Evolutionary conservation across 2,113 vertebrate species (phyloP).

Genomic region (Oxyruncus cristatus): DNA sequence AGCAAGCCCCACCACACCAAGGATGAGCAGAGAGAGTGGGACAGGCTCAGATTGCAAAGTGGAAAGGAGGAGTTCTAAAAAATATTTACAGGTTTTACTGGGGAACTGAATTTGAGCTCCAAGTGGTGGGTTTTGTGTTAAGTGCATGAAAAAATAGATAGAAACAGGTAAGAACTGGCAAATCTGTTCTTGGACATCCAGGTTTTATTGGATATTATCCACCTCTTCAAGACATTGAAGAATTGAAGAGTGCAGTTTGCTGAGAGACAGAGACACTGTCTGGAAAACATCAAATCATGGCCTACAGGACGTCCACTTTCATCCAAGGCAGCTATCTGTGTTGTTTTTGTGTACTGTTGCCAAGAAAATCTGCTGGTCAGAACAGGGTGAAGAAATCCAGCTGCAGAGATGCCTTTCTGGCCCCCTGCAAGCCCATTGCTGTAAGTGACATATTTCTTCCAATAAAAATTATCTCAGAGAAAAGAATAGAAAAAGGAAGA

Average conservation of each 20-base stretch:
- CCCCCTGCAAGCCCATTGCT: not conserved
- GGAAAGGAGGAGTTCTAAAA: not conserved
- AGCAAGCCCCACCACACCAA: not conserved
- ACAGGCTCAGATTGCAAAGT: not conserved
- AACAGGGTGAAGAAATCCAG: not conserved
- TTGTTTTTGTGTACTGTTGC: not conserved
- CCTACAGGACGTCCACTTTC: not conserved
- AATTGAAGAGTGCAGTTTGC: not conserved
- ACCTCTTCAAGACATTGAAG: not conserved
- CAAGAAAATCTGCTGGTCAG: not conserved
- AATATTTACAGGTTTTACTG: not conserved
- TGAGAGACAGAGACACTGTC: not conserved
- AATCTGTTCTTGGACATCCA: not conserved
- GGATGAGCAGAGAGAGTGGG: not conserved
- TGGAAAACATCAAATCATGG: not conserved
- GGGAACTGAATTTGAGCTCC: not conserved
- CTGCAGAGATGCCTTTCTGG: not conserved
- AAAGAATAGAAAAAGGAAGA: not conserved
- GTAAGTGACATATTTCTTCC: not conserved
- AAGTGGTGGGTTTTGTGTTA: not conserved
- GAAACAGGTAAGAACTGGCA: not conserved
- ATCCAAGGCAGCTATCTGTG: not conserved
- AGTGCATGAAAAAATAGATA: not conserved
- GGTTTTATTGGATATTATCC: not conserved
- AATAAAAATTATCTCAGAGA: not conserved